These are phyloP conservation scores for Aix galericulata DNA, from an alignment of 2,113 vertebrate species.

Conservation along the genomic window DNA sequence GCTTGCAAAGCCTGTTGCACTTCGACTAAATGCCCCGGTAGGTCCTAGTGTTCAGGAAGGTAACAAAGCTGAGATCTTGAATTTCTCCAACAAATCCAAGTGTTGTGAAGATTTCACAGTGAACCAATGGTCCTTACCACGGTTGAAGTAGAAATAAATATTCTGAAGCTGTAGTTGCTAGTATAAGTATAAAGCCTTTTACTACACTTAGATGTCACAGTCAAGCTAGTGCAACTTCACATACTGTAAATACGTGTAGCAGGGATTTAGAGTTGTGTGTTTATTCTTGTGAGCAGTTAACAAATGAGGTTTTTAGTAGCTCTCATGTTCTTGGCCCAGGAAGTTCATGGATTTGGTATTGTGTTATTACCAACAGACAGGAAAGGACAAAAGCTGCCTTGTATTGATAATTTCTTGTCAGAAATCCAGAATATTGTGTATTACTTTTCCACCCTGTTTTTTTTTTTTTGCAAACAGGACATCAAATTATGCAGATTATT, in stretches of 20 bases:
- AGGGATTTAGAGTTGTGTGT: background rate
- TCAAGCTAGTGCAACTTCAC: background rate
- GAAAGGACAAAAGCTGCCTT: background rate
- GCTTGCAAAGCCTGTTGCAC: background rate
- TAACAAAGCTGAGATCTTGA: background rate
- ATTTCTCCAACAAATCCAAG: background rate
- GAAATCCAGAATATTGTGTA: background rate
- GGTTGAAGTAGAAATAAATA: background rate
- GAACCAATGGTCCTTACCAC: background rate
- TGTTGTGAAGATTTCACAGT: background rate
- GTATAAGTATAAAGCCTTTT: background rate
- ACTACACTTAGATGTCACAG: background rate
- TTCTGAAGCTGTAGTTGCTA: background rate
- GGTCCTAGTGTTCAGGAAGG: background rate
- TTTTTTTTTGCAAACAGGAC: background rate
- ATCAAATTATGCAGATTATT: background rate
- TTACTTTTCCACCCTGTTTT: background rate
- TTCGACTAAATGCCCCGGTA: rapidly evolving
- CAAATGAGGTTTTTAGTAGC: background rate
- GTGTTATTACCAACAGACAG: background rate
- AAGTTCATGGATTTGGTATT: background rate
- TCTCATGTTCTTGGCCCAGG: background rate
- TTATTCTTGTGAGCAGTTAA: background rate
- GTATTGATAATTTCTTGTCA: background rate
- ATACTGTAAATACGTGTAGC: rapidly evolving